Percentiles rank a stretch among this genome's conserved stretches.
phyloP scores from a whole-genome alignment of 2,888 invertebrate genomes.

The Hylaea fasciaria region DNA sequence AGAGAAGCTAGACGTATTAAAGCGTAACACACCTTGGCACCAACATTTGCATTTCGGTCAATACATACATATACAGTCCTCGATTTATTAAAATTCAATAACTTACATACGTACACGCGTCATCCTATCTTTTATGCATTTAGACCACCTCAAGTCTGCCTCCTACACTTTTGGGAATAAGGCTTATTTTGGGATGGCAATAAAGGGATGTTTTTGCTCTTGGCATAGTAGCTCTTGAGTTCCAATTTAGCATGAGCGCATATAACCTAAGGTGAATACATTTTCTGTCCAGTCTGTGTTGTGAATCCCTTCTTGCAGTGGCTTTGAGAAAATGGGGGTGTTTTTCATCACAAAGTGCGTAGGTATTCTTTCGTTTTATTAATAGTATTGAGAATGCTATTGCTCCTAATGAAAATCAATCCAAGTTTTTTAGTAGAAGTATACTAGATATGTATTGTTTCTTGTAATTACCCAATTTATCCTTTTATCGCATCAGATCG shows the following conservation, averaged over 20 bases:
- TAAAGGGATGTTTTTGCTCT: constrained; percentile 49
- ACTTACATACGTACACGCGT: constrained; percentile 66
- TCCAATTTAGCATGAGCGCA: constrained; percentile 61
- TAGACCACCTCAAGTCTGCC: constrained; percentile 44
- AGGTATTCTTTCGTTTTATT: constrained; percentile 43
- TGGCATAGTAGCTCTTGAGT: constrained; percentile 50
- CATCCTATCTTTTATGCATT: constrained; percentile 77
- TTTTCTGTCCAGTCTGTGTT: constrained; percentile 63
- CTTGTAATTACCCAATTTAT: no score
- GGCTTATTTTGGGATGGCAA: constrained; percentile 50
- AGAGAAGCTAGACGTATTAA: constrained; percentile 5
- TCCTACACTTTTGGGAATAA: constrained; percentile 54
- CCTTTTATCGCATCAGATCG: no score
- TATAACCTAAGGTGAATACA: constrained; percentile 65
- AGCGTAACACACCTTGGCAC: constrained; percentile 14
- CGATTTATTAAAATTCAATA: constrained; percentile 70
- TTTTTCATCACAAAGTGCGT: constrained; percentile 69
- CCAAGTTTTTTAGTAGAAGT: no score
- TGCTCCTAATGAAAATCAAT: no score
- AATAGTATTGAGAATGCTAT: neutral
- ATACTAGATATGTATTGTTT: no score
- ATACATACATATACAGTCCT: constrained; percentile 28
- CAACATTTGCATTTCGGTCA: constrained; percentile 18
- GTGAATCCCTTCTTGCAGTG: constrained; percentile 45
- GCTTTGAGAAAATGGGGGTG: constrained; percentile 62